Conservation (phyloP, 35 echinoderm and acorn worm species). For the Patiria miniata region DNA sequence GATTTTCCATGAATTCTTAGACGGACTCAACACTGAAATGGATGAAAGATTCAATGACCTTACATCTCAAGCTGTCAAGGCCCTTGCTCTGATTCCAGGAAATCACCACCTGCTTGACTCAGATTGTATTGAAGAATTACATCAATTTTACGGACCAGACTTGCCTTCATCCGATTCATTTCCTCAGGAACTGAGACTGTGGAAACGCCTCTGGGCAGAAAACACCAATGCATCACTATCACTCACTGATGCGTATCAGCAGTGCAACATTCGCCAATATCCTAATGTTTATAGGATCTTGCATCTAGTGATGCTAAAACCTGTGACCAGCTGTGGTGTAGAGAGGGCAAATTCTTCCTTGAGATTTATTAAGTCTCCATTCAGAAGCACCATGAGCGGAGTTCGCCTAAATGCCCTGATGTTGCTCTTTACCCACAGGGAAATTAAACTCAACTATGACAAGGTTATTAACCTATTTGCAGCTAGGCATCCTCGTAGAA, state of each 20-base stretch:
- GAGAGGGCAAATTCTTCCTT: constrained; percentile 60
- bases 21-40: constrained; percentile 25
- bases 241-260: background rate
- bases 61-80: constrained; percentile 26
- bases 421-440: constrained; percentile 45
- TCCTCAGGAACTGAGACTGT: constrained; percentile 41
- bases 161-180: constrained; percentile 5
- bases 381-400: constrained; percentile 44
- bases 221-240: background rate
- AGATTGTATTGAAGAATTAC: background rate
- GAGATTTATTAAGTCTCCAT: constrained; percentile 6
- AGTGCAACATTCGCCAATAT: background rate
- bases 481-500: constrained; percentile 52
- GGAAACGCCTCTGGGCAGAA: constrained; percentile 48
- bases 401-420: constrained; percentile 66
- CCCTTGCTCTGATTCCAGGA: constrained; percentile 14
- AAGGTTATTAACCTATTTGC: constrained; percentile 48
- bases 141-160: constrained; percentile 26
- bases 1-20: constrained; percentile 46
- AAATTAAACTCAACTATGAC: constrained; percentile 53
- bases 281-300: constrained; percentile 42
- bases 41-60: constrained; percentile 8
- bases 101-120: constrained; percentile 4
- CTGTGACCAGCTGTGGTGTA: constrained; percentile 50
- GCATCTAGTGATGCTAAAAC: constrained; percentile 18